These are phyloP conservation scores for Chrysaora quinquecirrha DNA, from an alignment of 30 jellyfish, hydroid and myxozoan species.

Conservation along the genomic window DNA sequence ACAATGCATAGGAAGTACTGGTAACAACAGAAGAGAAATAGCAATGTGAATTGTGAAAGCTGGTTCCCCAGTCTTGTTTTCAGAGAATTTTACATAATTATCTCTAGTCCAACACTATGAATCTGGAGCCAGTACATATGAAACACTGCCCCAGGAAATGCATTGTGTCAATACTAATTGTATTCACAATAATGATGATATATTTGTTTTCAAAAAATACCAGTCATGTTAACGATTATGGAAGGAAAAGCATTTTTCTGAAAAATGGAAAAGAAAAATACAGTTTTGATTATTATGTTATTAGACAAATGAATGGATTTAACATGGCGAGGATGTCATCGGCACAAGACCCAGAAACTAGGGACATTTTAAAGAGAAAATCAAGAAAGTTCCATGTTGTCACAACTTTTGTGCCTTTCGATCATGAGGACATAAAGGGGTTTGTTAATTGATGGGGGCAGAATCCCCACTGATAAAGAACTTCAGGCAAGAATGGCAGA, in stretches of 20 bases:
- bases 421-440: constrained; percentile 53
- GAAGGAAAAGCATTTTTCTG: constrained; percentile 21
- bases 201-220: not conserved
- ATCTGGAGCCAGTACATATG: too few species aligned
- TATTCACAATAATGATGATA: not conserved
- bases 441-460: constrained; percentile 51
- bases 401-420: constrained; percentile 78
- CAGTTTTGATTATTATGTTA: constrained; percentile 17
- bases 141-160: too few species aligned
- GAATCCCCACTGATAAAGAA: constrained; percentile 59
- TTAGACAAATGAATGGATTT: constrained; percentile 1
- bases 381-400: constrained; percentile 75
- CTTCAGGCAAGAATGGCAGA: constrained; percentile 85
- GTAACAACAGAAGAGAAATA: too few species aligned
- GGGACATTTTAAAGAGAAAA: constrained; percentile 31
- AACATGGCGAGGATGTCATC: constrained; percentile 58
- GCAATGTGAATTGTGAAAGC: too few species aligned
- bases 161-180: not conserved
- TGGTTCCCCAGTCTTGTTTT: too few species aligned
- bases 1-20: too few species aligned
- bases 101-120: too few species aligned
- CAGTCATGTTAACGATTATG: not conserved
- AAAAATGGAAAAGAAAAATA: constrained; percentile 21
- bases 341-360: constrained; percentile 55
- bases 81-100: too few species aligned